Conservation (phyloP, 2,888 invertebrate species). For the Isoperla grammatica region DNA sequence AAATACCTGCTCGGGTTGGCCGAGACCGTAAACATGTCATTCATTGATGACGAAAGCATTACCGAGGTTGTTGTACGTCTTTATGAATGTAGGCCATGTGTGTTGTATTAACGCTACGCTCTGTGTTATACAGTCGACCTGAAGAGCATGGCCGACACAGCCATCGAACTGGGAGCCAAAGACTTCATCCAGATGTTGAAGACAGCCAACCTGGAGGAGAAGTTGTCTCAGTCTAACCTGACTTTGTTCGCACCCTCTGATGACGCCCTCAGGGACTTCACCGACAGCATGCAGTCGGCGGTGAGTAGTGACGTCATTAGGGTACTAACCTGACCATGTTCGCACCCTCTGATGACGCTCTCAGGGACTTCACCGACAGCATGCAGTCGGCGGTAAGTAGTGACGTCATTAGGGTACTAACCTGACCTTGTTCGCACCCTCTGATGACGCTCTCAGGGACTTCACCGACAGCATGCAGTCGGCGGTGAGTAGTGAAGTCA, state of each 20-base stretch:
- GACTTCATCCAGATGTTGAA: slow-evolving; percentile 54
- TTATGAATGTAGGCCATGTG: no score
- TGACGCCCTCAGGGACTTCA: slow-evolving; percentile 42
- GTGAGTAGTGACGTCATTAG: slow-evolving; percentile 42
- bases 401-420: no score
- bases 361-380: slow-evolving; percentile 37
- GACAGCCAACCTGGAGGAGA: slow-evolving; percentile 47
- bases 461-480: slow-evolving; percentile 42
- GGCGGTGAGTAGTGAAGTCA: slow-evolving; percentile 43
- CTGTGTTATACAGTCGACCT: slow-evolving; percentile 49
- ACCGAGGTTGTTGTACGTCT: no score
- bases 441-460: slow-evolving; percentile 43
- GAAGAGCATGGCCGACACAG: slow-evolving; percentile 51
- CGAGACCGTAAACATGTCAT: no score
- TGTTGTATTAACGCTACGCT: no score
- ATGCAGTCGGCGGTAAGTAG: slow-evolving; percentile 50
- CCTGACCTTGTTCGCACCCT: slow-evolving; percentile 48
- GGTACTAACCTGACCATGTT: slow-evolving; percentile 52
- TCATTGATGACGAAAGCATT: no score
- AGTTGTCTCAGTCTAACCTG: slow-evolving; percentile 49
- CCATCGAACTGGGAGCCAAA: slow-evolving; percentile 52
- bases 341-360: slow-evolving; percentile 46
- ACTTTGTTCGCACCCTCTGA: slow-evolving; percentile 48
- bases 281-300: slow-evolving; percentile 44
- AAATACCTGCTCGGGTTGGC: no score